phyloP scores from a whole-genome alignment of 2,113 vertebrate genomes.

The Alaudala cheleensis region DNA sequence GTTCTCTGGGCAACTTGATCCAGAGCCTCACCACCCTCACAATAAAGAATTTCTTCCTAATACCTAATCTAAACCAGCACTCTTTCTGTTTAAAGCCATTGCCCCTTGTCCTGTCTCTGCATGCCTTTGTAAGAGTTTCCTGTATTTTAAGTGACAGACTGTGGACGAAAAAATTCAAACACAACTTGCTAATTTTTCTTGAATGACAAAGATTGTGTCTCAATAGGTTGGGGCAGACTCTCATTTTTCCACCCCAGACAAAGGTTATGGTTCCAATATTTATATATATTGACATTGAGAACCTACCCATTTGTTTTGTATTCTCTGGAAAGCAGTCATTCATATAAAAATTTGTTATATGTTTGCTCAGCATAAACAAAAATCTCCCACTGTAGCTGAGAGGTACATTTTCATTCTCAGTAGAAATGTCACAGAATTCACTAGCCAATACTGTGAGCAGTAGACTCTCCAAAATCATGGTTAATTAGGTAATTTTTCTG shows the following conservation, averaged over 20 bases:
- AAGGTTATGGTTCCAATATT: background rate
- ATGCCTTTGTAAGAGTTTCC: background rate
- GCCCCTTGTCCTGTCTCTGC: background rate
- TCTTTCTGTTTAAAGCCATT: background rate
- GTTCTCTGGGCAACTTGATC: background rate
- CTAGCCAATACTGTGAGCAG: background rate
- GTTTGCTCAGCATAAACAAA: background rate
- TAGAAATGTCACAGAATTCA: background rate
- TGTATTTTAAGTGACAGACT: background rate
- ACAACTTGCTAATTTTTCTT: background rate
- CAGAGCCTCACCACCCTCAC: no score
- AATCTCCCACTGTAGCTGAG: background rate
- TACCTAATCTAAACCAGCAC: background rate
- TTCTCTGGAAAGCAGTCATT: background rate
- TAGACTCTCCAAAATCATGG: background rate
- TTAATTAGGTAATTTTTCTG: background rate
- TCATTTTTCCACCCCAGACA: background rate
- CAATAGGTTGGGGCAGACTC: background rate
- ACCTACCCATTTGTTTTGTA: background rate
- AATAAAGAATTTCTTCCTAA: background rate
- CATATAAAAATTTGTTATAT: background rate
- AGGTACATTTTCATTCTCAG: background rate
- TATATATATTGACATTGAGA: background rate
- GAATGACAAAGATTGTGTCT: background rate
- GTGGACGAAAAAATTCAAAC: background rate